Evolutionary conservation across 2,113 vertebrate species (phyloP).

Genomic region (Pomatorhinus ruficollis): DNA sequence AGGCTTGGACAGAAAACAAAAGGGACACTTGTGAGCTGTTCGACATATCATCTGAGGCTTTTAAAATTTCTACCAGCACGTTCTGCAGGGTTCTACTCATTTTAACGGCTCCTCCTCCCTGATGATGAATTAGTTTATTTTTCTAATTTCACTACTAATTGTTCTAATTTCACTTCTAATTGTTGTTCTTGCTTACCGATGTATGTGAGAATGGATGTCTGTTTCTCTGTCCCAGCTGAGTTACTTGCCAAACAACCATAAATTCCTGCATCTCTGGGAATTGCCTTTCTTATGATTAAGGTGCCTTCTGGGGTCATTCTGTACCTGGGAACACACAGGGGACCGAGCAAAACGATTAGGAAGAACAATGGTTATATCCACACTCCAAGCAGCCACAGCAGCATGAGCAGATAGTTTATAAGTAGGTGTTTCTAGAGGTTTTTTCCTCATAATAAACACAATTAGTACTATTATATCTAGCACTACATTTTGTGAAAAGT

Average conservation of each 20-base stretch:
- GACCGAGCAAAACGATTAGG: not conserved
- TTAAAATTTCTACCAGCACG: not conserved
- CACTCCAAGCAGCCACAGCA: not conserved
- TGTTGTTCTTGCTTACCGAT: constrained; percentile 74
- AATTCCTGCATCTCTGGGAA: constrained; percentile 83
- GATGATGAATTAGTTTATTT: not conserved
- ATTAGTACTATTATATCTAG: not conserved
- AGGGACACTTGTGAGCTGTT: not conserved
- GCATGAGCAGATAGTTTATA: not conserved
- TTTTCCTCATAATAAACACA: not conserved
- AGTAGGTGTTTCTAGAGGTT: accelerated
- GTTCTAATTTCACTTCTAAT: not conserved
- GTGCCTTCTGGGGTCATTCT: constrained; percentile 85
- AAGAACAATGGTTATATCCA: not conserved
- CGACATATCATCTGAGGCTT: not conserved
- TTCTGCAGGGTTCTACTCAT: not conserved
- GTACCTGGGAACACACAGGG: constrained; percentile 72
- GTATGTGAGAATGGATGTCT: constrained; percentile 83
- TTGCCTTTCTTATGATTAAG: constrained; percentile 82
- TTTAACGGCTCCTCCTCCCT: not conserved
- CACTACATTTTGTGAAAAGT: not conserved
- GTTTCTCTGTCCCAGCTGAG: constrained; percentile 84
- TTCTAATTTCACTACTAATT: not conserved
- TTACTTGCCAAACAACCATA: constrained; percentile 94
- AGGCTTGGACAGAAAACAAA: not conserved